A percentile compares a stretch with the other conserved stretches of the same genome.
These are phyloP conservation scores for Nothoprocta perdicaria DNA, from an alignment of 2,113 vertebrate genomes.

Conservation along the genomic window DNA sequence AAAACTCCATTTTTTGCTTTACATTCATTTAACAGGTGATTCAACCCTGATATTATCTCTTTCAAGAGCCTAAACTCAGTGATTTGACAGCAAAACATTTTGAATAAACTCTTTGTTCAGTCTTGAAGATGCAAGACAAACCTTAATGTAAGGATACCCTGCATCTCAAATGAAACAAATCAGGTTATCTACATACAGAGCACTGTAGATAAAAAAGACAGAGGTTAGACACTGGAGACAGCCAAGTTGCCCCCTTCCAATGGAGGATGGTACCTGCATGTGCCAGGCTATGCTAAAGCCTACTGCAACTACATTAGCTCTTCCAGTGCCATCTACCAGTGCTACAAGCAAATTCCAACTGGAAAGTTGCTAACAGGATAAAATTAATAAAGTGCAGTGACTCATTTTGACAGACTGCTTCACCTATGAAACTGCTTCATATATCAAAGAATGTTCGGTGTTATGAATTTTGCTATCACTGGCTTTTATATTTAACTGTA, in stretches of 20 bases:
- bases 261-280: not conserved
- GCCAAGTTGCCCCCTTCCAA: fast-evolving
- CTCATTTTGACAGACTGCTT: not conserved
- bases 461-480: not conserved
- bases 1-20: not conserved
- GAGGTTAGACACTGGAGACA: not conserved
- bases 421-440: not conserved
- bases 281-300: not conserved
- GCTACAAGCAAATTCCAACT: not conserved
- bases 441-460: not conserved
- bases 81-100: not conserved
- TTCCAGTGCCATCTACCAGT: not conserved
- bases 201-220: not conserved
- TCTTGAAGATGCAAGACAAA: not conserved
- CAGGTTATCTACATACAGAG: not conserved
- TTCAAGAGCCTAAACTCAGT: not conserved
- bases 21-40: not conserved
- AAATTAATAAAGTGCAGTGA: not conserved
- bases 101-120: not conserved
- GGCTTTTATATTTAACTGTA: not conserved
- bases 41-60: not conserved
- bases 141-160: not conserved
- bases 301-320: not conserved
- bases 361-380: not conserved
- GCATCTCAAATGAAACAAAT: not conserved